phyloP scores from a whole-genome alignment of 2,113 vertebrate genomes.

The Lepus americanus region DNA sequence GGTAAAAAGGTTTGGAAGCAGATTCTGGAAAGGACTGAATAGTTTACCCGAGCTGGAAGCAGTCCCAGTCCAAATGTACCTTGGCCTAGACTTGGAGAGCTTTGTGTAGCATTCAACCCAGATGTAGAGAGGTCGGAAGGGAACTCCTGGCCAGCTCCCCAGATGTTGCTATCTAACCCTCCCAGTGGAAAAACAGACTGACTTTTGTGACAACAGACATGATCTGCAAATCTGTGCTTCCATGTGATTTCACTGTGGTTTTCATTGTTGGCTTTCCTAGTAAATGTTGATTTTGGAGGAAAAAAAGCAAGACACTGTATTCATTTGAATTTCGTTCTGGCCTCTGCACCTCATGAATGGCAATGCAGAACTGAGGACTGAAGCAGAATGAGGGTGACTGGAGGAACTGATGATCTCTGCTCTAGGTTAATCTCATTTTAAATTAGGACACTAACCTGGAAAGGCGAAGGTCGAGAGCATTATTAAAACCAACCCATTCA shows the following conservation, averaged over 20 bases:
- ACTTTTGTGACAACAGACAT: slow-evolving; percentile 1
- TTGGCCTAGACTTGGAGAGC: not conserved
- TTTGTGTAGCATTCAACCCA: not conserved
- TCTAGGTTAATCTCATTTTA: slow-evolving; percentile 16
- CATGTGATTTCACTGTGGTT: slow-evolving; percentile 49
- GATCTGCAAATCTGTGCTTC: not conserved
- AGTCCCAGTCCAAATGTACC: not conserved
- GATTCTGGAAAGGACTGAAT: slow-evolving; percentile 20
- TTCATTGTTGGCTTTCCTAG: slow-evolving; percentile 17
- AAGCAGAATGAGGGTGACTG: not conserved
- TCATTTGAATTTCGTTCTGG: slow-evolving; percentile 52
- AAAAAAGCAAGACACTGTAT: not conserved
- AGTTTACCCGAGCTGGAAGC: slow-evolving; percentile 17
- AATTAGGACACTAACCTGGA: not conserved
- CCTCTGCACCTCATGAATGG: not conserved
- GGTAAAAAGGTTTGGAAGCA: slow-evolving; percentile 49
- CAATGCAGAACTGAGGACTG: not conserved
- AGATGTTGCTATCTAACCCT: not conserved
- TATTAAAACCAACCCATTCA: slow-evolving; percentile 14
- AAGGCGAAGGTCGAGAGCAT: not conserved
- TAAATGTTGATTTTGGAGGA: slow-evolving; percentile 37
- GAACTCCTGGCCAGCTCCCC: not conserved
- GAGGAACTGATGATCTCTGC: not conserved
- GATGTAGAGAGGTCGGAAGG: not conserved
- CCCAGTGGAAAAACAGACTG: not conserved